Evolutionary conservation across 2,888 invertebrate genomes (phyloP).

Genomic region (Drosophila subsilvestris): DNA sequence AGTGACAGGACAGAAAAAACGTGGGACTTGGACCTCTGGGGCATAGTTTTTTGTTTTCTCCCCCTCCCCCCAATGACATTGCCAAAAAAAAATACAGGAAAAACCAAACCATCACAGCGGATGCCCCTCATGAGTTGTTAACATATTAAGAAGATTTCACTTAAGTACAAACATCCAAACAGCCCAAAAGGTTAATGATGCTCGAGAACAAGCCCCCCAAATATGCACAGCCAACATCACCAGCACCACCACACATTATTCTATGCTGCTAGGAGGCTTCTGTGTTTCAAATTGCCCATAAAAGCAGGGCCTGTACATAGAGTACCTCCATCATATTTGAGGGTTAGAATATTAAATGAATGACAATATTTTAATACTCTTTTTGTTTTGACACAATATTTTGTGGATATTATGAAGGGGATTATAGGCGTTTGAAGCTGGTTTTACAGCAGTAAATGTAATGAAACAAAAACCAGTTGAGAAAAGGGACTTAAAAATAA

Average conservation of each 20-base stretch:
- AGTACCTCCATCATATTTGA: constrained; percentile 11
- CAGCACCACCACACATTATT: constrained; percentile 19
- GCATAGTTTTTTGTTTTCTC: constrained; percentile 47
- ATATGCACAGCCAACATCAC: no score
- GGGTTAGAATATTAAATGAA: constrained; percentile 21
- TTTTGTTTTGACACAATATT: background rate
- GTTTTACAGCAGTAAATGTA: background rate
- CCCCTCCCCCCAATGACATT: constrained; percentile 13
- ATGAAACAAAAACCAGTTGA: background rate
- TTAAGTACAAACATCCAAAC: constrained; percentile 52
- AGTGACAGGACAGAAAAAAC: constrained; percentile 60
- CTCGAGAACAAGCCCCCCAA: constrained; percentile 24
- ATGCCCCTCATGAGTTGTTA: constrained; percentile 74
- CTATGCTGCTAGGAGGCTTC: constrained; percentile 18
- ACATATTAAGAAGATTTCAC: constrained; percentile 79
- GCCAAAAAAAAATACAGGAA: constrained; percentile 19
- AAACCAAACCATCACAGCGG: constrained; percentile 15
- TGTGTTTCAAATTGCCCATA: constrained; percentile 78
- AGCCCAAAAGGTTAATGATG: constrained; percentile 33
- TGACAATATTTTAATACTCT: constrained; percentile 15
- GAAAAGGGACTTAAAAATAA: background rate
- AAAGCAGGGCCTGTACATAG: constrained; percentile 33
- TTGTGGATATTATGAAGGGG: background rate
- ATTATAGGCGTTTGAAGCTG: background rate
- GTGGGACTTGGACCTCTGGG: constrained; percentile 15